Evolutionary conservation across 2,888 invertebrate genomes (phyloP), one percentile per base, ranked within the genome.

Genomic region (Mylabris sibirica): DNA sequence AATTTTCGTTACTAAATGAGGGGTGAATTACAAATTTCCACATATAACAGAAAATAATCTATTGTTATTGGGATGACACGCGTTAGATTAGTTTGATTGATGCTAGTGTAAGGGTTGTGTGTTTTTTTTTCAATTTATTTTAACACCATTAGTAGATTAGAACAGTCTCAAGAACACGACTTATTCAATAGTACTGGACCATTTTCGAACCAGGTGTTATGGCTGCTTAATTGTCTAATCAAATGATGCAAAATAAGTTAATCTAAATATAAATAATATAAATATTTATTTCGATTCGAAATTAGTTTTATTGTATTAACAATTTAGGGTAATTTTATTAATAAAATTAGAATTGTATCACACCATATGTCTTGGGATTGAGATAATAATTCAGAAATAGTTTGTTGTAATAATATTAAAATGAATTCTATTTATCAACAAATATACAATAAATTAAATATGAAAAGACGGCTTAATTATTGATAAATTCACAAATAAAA

Each of bases 351-450:
- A 75, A 75, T 76, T 71, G 72, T 70, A 53, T 64, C 63, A 67
- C 76, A 67, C 76, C 78, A 77, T 78, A 74, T 78, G 78, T 72
- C 75, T 70, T 66, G 73, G 44, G 75, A 76, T 76, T 70, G 70
- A 75, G 77, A 77, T 78, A 76, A 76, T 78, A 77, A 76, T 77
- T 76, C 74, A 68, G 75, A 75, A 77, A 77, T 75, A 71, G 68
- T 70, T 65, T 72, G 74, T 65, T 72, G 74, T 74, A 71, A 74
- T 75, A 75, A 72, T 71, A 70, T 73, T 70, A 69, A 70, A 70
- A 68, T 63, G 68, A 75, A 72, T 74, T 74, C 75, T 67, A 74
- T 70, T 75, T 74, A 72, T 72, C 75, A 72, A 68, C 67, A 73
- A 74, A 12, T 49, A 49, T 44, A 20, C 9, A 49, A 49, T 20